These are phyloP conservation scores for Volucella inflata DNA, from an alignment of 2,888 invertebrate species.

Conservation along the genomic window DNA sequence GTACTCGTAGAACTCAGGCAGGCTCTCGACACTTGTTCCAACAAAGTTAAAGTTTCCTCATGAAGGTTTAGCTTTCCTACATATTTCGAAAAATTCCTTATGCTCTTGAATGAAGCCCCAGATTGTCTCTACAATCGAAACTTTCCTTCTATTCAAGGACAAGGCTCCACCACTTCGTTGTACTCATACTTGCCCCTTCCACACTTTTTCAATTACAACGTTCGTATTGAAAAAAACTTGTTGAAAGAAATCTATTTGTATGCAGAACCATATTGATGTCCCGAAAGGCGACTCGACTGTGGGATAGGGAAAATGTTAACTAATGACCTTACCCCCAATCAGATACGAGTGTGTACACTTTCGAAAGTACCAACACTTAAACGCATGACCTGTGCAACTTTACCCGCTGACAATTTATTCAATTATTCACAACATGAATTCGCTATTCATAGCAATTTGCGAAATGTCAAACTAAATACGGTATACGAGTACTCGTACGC, in stretches of 20 bases:
- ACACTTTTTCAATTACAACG: conserved; percentile 11
- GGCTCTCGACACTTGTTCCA: too few species aligned
- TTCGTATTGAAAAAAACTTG: conserved; percentile 3
- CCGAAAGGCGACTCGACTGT: not conserved
- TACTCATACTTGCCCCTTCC: not conserved
- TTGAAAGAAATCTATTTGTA: conserved; percentile 5
- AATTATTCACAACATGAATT: conserved; percentile 57
- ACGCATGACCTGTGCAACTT: not conserved
- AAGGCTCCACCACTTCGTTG: not conserved
- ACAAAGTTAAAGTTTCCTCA: too few species aligned
- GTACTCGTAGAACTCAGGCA: too few species aligned
- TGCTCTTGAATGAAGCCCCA: too few species aligned
- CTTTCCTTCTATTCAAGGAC: not conserved
- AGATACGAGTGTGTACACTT: not conserved
- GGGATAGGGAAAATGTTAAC: not conserved
- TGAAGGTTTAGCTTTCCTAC: too few species aligned
- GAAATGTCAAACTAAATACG: conserved; percentile 3
- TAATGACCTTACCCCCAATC: not conserved
- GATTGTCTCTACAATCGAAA: too few species aligned
- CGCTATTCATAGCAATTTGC: conserved; percentile 40
- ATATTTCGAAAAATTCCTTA: too few species aligned
- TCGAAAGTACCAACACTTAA: conserved; percentile 8
- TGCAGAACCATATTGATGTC: not conserved
- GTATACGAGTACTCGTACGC: not conserved
- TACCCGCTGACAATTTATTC: conserved; percentile 15